Base-by-base conservation (phyloP, 2,797 vertebrate genomes). In the Sus cebifrons region DNA sequence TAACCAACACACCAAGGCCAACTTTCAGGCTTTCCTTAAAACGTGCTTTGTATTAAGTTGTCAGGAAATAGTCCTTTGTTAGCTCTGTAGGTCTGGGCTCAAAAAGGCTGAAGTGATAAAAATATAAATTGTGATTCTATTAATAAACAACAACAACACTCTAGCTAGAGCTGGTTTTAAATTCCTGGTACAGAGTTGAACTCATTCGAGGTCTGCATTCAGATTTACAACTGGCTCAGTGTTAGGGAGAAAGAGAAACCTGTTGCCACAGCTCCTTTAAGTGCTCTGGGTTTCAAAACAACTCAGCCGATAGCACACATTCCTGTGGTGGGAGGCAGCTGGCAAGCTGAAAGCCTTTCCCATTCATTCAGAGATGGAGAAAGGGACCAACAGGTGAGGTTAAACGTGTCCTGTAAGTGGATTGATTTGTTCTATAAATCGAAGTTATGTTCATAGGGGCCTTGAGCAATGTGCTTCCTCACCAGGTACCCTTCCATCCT, bases 201-300 rank as follows among this genome's bases (percentile, higher is more conserved):
- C 84, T 95, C 96, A 85, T 70, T 97, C 91, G 92, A 82, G 94
- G 71, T 92, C 98, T 95, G 79, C 25, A 95, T 97, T 98, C 95
- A 89, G 29, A 56, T 89, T 95, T 94, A 96, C 92, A 95, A 87
- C 85, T 36, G 92, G 84, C 85, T 94, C 95, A 62, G 90, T 82
- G 88, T 75, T 91, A 49, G 23, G 29, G 54, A 94, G 92, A 49
- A 49, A 49, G 95, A 89, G 91, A 96, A 97, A 92, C 17, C 85
- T 97, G 86, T 97, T 96, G 92, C 68, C 97, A 95, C 88, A 97
- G 94, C 81, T 97, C 91, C 94, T 98, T 94, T 96, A 97, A 97
- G 92, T 40, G 95, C 36, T 56, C 5, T 52, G 81, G 52, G 90
- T 97, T 96, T 74, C 96, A 96, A 97, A 96, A 96, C 96, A 97